phyloP scores from a whole-genome alignment of 2,113 vertebrate genomes.

The Pseudopodoces humilis region DNA sequence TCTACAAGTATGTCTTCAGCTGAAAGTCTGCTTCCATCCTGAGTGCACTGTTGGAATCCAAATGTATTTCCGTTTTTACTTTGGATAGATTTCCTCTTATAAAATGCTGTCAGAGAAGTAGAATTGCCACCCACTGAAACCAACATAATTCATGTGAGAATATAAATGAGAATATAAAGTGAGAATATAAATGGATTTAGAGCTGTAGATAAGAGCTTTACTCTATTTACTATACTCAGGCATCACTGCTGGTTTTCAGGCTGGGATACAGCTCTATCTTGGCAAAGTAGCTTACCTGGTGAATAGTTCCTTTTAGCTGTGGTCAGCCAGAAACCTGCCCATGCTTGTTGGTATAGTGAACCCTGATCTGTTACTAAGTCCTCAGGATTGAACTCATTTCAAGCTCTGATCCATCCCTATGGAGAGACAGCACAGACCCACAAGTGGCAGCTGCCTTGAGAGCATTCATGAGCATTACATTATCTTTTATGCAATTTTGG shows the following conservation, averaged over 20 bases:
- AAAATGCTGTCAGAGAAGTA: conserved; percentile 38
- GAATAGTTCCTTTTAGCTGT: no score
- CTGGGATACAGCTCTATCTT: background rate
- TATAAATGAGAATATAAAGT: background rate
- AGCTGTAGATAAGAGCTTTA: background rate
- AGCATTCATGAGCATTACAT: background rate
- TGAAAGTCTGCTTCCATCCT: conserved; percentile 18
- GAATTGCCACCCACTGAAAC: conserved; percentile 35
- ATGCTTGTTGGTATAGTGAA: background rate
- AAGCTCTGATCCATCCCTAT: background rate
- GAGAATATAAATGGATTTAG: conserved; percentile 29
- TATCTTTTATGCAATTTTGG: background rate
- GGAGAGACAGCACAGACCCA: background rate
- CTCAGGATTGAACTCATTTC: background rate
- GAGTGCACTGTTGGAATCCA: conserved; percentile 30
- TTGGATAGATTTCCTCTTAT: conserved; percentile 36
- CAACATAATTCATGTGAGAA: conserved; percentile 14
- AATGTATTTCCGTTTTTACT: conserved; percentile 21
- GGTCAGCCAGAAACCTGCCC: background rate
- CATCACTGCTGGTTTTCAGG: background rate
- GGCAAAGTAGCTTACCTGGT: background rate
- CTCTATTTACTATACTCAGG: background rate
- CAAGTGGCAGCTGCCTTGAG: background rate
- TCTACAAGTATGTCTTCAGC: background rate
- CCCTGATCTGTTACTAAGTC: background rate